Conservation (phyloP, 2,888 invertebrate species). For the Homarus gammarus region DNA sequence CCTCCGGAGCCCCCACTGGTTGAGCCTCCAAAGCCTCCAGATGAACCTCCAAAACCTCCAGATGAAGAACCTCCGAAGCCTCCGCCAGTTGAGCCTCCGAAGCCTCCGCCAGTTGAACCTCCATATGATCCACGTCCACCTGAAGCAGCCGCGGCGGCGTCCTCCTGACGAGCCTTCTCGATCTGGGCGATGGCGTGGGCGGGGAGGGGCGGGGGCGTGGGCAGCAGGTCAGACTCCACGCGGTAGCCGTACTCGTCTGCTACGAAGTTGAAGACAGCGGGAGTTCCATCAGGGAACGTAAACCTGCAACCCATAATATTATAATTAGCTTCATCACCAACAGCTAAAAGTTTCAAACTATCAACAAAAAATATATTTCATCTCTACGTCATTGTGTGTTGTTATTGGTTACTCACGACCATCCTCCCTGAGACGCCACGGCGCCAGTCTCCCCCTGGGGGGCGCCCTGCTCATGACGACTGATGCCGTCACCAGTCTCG, state of each 20-base stretch:
- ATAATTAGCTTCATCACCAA: neutral
- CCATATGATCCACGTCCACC: slow-evolving; percentile 4
- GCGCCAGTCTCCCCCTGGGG: slow-evolving; percentile 44
- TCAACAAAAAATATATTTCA: neutral
- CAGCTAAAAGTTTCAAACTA: neutral
- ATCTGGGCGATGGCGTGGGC: slow-evolving; percentile 65
- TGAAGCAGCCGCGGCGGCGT: slow-evolving; percentile 29
- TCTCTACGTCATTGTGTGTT: neutral
- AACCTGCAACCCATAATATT: slow-evolving; percentile 30
- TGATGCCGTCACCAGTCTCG: slow-evolving; percentile 55
- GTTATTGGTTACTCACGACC: slow-evolving; percentile 29
- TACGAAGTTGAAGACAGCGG: slow-evolving; percentile 62
- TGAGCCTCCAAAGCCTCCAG: slow-evolving; percentile 8
- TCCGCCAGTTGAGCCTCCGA: neutral
- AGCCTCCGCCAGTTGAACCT: neutral
- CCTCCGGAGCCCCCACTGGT: neutral
- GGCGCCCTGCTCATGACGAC: slow-evolving; percentile 47
- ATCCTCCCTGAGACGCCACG: slow-evolving; percentile 45
- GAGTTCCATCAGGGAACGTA: slow-evolving; percentile 74
- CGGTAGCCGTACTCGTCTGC: slow-evolving; percentile 68
- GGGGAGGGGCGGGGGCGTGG: slow-evolving; percentile 61
- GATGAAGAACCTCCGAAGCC: neutral
- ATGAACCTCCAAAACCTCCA: neutral
- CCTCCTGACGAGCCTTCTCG: slow-evolving; percentile 53
- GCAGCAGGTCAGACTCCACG: slow-evolving; percentile 71